phyloP scores from a whole-genome alignment of 2,113 vertebrate genomes.

The Lepisosteus osseus region DNA sequence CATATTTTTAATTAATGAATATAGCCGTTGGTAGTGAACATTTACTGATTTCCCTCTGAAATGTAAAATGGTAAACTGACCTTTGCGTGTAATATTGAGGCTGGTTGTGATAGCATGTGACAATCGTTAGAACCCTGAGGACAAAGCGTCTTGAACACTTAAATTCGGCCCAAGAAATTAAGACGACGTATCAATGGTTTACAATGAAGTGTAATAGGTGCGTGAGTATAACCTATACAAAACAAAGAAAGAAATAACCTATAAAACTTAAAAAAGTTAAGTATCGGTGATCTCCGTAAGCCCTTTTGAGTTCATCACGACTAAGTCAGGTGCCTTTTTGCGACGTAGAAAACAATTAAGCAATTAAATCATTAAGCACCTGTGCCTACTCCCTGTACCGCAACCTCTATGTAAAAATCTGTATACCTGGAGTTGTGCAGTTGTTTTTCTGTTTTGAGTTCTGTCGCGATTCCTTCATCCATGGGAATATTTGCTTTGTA shows the following conservation, averaged over 20 bases:
- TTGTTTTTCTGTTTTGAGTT: constrained; percentile 92
- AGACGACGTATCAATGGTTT: not conserved
- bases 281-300: no score
- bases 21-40: constrained; percentile 5
- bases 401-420: no score
- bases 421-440: constrained; percentile 85
- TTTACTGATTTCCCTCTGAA: not conserved
- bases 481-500: constrained; percentile 96
- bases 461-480: constrained; percentile 96
- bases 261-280: no score
- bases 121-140: not conserved
- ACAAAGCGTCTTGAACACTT: not conserved
- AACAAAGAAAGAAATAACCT: no score
- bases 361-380: no score
- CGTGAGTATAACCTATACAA: no score
- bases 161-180: not conserved
- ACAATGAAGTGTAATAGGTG: no score
- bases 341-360: no score
- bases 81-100: not conserved
- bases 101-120: not conserved
- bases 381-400: no score
- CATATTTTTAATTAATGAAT: constrained; percentile 5
- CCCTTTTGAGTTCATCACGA: no score
- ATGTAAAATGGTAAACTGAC: not conserved
- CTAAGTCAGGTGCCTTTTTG: no score